Evolutionary conservation across 2,888 invertebrate species (phyloP), one percentile per base, ranked within the genome.

Genomic region (Harpagoxenus sublaevis): DNA sequence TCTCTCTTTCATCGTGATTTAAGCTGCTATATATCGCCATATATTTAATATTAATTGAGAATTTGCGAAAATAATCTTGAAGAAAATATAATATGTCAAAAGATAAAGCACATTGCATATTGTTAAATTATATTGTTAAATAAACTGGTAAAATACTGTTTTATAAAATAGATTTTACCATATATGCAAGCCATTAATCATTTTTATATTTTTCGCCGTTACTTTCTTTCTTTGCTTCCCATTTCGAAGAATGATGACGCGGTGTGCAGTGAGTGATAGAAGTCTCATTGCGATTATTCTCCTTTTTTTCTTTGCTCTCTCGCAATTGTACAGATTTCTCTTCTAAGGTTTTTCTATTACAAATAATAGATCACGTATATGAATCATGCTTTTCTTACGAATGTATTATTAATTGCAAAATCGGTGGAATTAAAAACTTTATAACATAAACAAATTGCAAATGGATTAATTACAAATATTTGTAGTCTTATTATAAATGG

Each of bases 161-260:
- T 71, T 15, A 23, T 35, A 23, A 12, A 71, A 79, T 45, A 57
- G 70, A 79, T 79, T 42, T 70, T 31, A 12, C 45, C 55, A 45
- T 53, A 45, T 53, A 68, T 35, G 45, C 12, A 23, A 18, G 23
- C 18, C 57, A 79, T 79, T 71, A 70, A 71, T 79, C 57, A 79
- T 79, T 57, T 57, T 57, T 79, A 48, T 60, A 79, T 79, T 39
- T 81, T 39, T 71, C 71, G 18, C 39, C 28, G 65, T 71, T 71
- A 48, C 62, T 79, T 79, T 35, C 55, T 55, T 60, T 28, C n/a
- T 15, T 53, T 63, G 65, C n/a, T 48, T 48, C n/a, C 48, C 48
- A 81, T 71, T 81, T 71, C 48, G 71, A 71, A 60, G 48, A 71
- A 23, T 71, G 45, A 78, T 55, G 68, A 28, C 18, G 60, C 23